phyloP scores from a whole-genome alignment of 2,888 invertebrate genomes.

The Aleiodes alternator region DNA sequence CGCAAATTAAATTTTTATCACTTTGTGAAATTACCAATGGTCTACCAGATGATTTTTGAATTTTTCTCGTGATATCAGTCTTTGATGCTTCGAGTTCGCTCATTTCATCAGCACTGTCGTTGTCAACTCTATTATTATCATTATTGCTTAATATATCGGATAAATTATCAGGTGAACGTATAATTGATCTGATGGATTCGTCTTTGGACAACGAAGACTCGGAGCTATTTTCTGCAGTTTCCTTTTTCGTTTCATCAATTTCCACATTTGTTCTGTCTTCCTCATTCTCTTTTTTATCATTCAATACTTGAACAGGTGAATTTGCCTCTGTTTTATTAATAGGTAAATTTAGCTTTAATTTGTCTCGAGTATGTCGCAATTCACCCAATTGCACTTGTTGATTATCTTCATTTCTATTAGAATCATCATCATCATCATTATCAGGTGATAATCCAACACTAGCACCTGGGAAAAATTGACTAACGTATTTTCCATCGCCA shows the following conservation, averaged over 20 bases:
- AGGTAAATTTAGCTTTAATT: slow-evolving; percentile 83
- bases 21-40: slow-evolving; percentile 27
- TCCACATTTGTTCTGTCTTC: slow-evolving; percentile 24
- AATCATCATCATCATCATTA: slow-evolving; percentile 42
- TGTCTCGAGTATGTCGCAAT: slow-evolving; percentile 83
- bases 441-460: slow-evolving; percentile 55
- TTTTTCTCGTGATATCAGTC: background rate
- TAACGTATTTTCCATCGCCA: slow-evolving; percentile 77
- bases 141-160: slow-evolving; percentile 15
- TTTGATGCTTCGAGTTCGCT: slow-evolving; percentile 39
- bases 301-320: background rate
- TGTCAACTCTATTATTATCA: slow-evolving; percentile 7
- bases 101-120: slow-evolving; percentile 39
- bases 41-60: slow-evolving; percentile 40
- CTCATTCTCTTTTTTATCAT: slow-evolving; percentile 45
- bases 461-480: slow-evolving; percentile 85
- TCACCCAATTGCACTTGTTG: slow-evolving; percentile 79
- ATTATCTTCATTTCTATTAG: slow-evolving; percentile 19
- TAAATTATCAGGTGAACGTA: slow-evolving; percentile 34
- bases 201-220: slow-evolving; percentile 40
- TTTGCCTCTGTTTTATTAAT: slow-evolving; percentile 40
- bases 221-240: slow-evolving; percentile 25
- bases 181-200: slow-evolving; percentile 38
- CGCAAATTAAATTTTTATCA: background rate
- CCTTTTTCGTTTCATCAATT: slow-evolving; percentile 31